phyloP scores from a whole-genome alignment of 2,113 vertebrate species.

The Terrapene triunguis region DNA sequence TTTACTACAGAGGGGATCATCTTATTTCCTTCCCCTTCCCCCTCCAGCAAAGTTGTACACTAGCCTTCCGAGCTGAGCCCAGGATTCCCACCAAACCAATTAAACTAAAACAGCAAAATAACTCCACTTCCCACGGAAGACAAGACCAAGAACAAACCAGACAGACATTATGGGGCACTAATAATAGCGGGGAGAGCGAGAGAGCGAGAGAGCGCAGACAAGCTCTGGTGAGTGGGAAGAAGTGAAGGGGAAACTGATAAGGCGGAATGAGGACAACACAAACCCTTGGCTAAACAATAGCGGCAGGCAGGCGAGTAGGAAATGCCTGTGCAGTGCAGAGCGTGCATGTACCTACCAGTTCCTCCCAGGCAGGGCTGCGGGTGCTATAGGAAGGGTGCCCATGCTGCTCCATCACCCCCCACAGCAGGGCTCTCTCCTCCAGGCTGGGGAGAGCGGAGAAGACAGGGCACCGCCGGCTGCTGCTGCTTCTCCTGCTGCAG shows the following conservation, averaged over 20 bases:
- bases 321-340: conserved; percentile 30
- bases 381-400: conserved; percentile 80
- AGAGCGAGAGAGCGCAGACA: not conserved
- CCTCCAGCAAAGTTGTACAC: conserved; percentile 22
- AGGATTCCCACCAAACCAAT: conserved; percentile 3
- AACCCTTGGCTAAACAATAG: not conserved
- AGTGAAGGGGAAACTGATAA: not conserved
- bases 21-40: no score
- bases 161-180: not conserved
- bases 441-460: conserved; percentile 2
- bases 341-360: conserved; percentile 81
- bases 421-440: conserved; percentile 20
- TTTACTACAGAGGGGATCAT: no score
- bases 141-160: conserved; percentile 8
- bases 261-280: not conserved
- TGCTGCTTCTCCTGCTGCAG: conserved; percentile 33
- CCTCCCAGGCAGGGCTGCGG: conserved; percentile 89
- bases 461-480: conserved; percentile 16
- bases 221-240: conserved; percentile 19
- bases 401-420: conserved; percentile 76
- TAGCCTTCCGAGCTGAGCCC: conserved; percentile 17
- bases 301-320: conserved; percentile 43
- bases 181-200: not conserved
- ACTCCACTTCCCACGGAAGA: not conserved
- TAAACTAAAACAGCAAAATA: conserved; percentile 28